These are phyloP conservation scores for Peromyscus aztecus DNA, from an alignment of 2,797 vertebrate species.

Conservation along the genomic window DNA sequence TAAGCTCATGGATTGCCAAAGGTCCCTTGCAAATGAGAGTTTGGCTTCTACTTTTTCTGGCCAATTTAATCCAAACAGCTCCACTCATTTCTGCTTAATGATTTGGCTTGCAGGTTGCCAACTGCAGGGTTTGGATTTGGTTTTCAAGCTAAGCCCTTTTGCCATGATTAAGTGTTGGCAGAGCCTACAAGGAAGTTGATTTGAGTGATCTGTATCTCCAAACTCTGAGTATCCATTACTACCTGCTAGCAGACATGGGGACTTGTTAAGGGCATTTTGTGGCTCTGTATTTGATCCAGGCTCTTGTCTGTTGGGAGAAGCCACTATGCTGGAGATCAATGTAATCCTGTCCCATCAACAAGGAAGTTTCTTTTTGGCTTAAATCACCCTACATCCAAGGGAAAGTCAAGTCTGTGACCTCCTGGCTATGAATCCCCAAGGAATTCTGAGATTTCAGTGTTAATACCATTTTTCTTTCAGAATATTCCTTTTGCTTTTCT, in stretches of 20 bases:
- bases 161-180: background rate
- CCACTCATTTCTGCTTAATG: background rate
- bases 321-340: background rate
- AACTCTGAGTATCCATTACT: background rate
- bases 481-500: background rate
- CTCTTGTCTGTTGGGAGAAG: accelerated
- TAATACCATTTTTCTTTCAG: background rate
- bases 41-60: slow-evolving; percentile 31
- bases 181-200: background rate
- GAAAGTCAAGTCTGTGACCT: background rate
- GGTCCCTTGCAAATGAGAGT: background rate
- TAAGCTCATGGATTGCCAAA: background rate
- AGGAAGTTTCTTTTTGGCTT: background rate
- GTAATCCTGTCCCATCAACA: too few species aligned
- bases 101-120: background rate
- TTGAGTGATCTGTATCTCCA: accelerated
- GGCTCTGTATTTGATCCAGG: background rate
- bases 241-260: background rate
- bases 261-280: background rate
- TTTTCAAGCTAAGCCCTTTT: slow-evolving; percentile 1
- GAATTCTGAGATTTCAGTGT: background rate
- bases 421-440: background rate
- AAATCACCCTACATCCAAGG: background rate
- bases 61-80: slow-evolving; percentile 10
- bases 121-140: background rate